These are phyloP conservation scores for Elmis aenea DNA, from an alignment of 2,888 invertebrate species.

Conservation along the genomic window DNA sequence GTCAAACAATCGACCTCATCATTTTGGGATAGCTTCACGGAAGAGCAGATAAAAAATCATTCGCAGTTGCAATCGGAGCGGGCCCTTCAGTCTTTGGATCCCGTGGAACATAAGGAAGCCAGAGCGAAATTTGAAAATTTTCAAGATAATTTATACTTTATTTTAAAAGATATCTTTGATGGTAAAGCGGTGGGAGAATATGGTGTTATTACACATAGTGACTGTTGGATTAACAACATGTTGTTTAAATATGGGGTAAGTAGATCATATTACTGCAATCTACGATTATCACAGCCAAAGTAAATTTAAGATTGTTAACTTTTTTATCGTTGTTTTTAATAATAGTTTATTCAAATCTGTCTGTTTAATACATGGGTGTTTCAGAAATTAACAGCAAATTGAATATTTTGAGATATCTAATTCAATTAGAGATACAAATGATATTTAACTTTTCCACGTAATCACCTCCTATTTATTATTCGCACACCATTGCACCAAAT, in stretches of 20 bases:
- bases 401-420: too few species aligned
- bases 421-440: too few species aligned
- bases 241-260: constrained; percentile 13
- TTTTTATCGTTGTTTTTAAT: not conserved
- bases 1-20: constrained; percentile 13
- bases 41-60: not conserved
- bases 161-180: constrained; percentile 2
- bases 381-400: too few species aligned
- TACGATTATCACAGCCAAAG: not conserved
- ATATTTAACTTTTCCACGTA: too few species aligned
- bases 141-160: constrained; percentile 5
- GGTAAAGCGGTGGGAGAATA: constrained; percentile 2
- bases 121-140: constrained; percentile 13
- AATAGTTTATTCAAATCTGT: not conserved
- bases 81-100: constrained; percentile 9
- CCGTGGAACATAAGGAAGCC: constrained; percentile 6
- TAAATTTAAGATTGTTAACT: not conserved
- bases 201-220: constrained; percentile 8
- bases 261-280: too few species aligned
- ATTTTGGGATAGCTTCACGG: constrained; percentile 10
- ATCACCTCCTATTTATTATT: too few species aligned
- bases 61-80: not conserved
- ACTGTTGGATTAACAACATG: constrained; percentile 9
- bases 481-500: too few species aligned
- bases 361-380: not conserved